A percentile compares a stretch with the other conserved stretches of the same genome.
Conservation (phyloP, 2,888 invertebrate genomes). For the Cistogaster globosa region DNA sequence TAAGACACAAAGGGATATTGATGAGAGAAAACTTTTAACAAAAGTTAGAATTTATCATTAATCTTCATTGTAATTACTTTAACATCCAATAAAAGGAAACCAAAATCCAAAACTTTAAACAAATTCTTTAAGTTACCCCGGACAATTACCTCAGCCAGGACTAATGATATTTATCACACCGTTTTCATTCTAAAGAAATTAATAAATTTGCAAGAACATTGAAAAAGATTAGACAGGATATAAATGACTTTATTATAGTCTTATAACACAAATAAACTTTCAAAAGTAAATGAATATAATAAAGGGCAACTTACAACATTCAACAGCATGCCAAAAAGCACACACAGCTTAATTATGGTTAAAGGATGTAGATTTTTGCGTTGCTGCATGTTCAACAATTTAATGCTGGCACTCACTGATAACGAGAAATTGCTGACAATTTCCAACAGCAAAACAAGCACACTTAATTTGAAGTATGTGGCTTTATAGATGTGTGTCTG, state of each 20-base stretch:
- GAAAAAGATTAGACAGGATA: conserved; percentile 46
- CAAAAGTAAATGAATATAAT: conserved; percentile 4
- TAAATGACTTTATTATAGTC: conserved; percentile 29
- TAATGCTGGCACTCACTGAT: conserved; percentile 25
- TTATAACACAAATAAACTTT: not conserved
- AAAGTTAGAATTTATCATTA: too few species aligned
- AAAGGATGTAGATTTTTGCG: conserved; percentile 56
- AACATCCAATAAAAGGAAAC: too few species aligned
- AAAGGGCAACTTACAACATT: conserved; percentile 74
- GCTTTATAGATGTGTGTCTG: not conserved
- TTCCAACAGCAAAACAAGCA: not conserved
- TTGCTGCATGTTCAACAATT: conserved; percentile 51
- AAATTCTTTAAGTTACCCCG: not conserved
- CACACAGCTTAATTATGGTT: conserved; percentile 73
- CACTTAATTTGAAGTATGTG: not conserved
- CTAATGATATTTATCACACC: conserved; percentile 25
- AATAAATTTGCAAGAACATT: conserved; percentile 14
- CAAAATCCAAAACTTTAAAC: not conserved
- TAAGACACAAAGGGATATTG: too few species aligned
- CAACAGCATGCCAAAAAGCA: conserved; percentile 79
- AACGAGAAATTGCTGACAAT: conserved; percentile 23
- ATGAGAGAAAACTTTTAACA: too few species aligned
- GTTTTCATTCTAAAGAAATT: not conserved
- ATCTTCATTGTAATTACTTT: too few species aligned
- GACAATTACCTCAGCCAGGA: not conserved